Percentiles rank a stretch among this genome's conserved stretches.
Evolutionary conservation across 2,797 vertebrate species (phyloP).

Genomic region (Chromis chromis): DNA sequence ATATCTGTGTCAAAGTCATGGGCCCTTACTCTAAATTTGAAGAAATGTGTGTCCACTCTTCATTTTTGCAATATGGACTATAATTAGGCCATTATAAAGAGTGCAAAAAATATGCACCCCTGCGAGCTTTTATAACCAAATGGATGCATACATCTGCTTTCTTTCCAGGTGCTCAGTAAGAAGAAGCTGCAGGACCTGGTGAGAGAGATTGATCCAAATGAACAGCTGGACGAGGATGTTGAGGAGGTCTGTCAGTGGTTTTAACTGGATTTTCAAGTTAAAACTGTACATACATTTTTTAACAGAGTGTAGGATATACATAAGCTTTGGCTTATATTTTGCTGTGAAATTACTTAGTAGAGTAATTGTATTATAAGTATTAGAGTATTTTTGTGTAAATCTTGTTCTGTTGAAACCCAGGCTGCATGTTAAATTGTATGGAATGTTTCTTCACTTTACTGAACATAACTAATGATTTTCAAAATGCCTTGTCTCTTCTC

Average conservation of each 20-base stretch:
- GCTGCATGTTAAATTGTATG: conserved; percentile 29
- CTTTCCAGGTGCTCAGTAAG: conserved; percentile 93
- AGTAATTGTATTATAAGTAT: too few relatives aligned
- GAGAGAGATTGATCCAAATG: conserved; percentile 97
- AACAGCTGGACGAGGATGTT: conserved; percentile 98
- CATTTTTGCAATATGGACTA: background rate
- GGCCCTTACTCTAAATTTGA: background rate
- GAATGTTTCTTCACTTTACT: background rate
- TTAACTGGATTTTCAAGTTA: background rate
- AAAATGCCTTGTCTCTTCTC: conserved; percentile 41
- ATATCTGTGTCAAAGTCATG: background rate
- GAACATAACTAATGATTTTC: conserved; percentile 11
- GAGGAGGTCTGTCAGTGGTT: conserved; percentile 89
- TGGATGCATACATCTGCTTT: background rate
- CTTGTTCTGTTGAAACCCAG: conserved; percentile 19
- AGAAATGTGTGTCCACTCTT: fast-evolving
- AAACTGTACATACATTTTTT: too few relatives aligned
- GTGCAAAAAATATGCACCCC: background rate
- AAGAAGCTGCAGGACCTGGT: conserved; percentile 99
- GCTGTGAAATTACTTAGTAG: background rate
- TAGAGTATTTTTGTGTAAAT: conserved; percentile 3
- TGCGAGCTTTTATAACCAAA: background rate
- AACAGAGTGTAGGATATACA: background rate
- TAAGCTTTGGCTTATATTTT: background rate
- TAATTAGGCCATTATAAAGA: too few relatives aligned